Evolutionary conservation across 2,113 vertebrate genomes (phyloP).

Genomic region (Chloebia gouldiae): DNA sequence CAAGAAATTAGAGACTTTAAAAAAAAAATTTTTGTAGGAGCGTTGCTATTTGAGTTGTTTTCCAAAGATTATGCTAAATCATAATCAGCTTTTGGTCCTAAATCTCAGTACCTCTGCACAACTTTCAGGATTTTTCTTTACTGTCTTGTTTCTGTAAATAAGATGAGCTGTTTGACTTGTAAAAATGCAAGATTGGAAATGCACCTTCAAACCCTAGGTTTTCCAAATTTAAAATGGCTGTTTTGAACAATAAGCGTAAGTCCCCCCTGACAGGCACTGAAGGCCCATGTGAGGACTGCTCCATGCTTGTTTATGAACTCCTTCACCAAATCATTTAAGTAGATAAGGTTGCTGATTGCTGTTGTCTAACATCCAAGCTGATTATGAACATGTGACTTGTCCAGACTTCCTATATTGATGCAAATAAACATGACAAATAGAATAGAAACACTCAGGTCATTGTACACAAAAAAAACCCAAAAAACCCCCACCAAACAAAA

Average conservation of each 20-base stretch:
- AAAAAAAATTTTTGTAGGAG: not conserved
- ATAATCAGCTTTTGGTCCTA: not conserved
- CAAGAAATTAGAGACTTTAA: not conserved
- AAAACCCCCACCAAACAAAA: not conserved
- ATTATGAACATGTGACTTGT: not conserved
- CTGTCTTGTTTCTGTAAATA: not conserved
- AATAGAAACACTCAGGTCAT: not conserved
- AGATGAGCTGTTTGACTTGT: rapidly evolving
- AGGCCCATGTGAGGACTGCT: rapidly evolving
- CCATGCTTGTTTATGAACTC: rapidly evolving
- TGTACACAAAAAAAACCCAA: not conserved
- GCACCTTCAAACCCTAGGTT: not conserved
- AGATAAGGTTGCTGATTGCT: not conserved
- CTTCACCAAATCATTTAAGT: not conserved
- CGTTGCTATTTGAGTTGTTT: not conserved
- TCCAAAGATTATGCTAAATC: not conserved
- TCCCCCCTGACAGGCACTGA: not conserved
- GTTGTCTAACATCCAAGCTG: not conserved
- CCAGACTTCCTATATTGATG: not conserved
- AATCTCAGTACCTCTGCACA: not conserved
- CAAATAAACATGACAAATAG: not conserved
- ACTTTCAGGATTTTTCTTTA: not conserved
- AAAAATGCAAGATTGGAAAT: not conserved
- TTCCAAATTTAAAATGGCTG: not conserved
- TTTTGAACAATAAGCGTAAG: not conserved